Evolutionary conservation across 1,140 invertebrate species (phyloP), one percentile per base, ranked within the genome.

Genomic region (Arctopsyche grandis): DNA sequence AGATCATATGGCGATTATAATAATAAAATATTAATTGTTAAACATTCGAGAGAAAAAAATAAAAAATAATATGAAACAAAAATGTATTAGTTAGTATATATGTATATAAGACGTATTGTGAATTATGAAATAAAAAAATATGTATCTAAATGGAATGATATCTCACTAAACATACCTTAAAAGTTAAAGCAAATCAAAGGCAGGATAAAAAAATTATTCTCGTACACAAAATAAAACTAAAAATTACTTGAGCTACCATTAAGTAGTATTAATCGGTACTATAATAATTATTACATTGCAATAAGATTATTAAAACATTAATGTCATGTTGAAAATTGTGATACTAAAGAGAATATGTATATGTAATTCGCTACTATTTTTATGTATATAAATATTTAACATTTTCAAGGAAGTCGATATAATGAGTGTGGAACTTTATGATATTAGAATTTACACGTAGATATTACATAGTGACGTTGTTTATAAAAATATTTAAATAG

Each of bases 101-200:
- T n/a, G n/a, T n/a, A 12, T 5, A 52, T 5, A 52, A 52, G 16
- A 52, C 16, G 3, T 52, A 3, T 12, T 52, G 16, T 52, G 16
- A 52, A 38, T 38, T 12, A 52, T 52, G 48, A 52, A 5, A 52
- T 52, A 5, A 7, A 7, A 52, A 12, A 52, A 52, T 24, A 66
- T 12, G 24, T 26, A 77, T 48, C 80, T 81, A 81, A 46, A 74
- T 81, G 80, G 80, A 81, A 81, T 81, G 80, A 79, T 63, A 77
- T 81, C 75, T 77, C 77, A 66, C 80, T 81, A 79, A 77, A 48
- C 12, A 63, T 79, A 81, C 70, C 76, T 74, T 74, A 74, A 74
- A 1, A 74, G 21, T 46, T 38, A 71, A 71, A 46, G 5, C 9
- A 66, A 66, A 66, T 12, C 21, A 22, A 38, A 66, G 21, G 21